Conservation (phyloP, 1,140 invertebrate species). For the Idris sp. region DNA sequence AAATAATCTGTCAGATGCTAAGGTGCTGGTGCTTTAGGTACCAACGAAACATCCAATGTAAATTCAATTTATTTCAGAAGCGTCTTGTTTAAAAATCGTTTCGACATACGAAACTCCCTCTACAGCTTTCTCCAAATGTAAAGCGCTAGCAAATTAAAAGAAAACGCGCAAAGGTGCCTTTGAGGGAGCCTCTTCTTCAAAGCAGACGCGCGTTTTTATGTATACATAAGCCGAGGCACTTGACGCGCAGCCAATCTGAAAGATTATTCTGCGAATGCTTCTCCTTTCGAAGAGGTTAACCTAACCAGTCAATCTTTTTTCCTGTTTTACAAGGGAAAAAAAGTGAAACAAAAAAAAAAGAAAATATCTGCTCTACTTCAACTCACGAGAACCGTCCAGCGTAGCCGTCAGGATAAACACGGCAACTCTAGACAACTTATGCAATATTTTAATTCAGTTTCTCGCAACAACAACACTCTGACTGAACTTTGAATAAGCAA, state of each 20-base stretch:
- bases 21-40: too few relatives aligned
- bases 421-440: slow-evolving; percentile 14
- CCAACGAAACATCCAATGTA: slow-evolving; percentile 18
- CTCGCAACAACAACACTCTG: slow-evolving; percentile 12
- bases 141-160: slow-evolving; percentile 26
- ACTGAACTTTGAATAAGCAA: slow-evolving; percentile 11
- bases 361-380: slow-evolving; percentile 43
- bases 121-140: too few relatives aligned
- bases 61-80: slow-evolving; percentile 6
- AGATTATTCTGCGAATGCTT: slow-evolving; percentile 48
- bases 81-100: slow-evolving; percentile 7
- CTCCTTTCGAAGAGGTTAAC: slow-evolving; percentile 53
- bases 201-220: too few relatives aligned
- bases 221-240: too few relatives aligned
- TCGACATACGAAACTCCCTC: slow-evolving; percentile 1
- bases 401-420: slow-evolving; percentile 7
- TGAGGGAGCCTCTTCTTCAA: slow-evolving; percentile 17
- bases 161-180: slow-evolving; percentile 10
- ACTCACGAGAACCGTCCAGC: slow-evolving; percentile 22
- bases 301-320: slow-evolving; percentile 56
- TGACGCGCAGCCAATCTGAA: slow-evolving; percentile 23
- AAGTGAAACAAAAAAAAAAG: slow-evolving; percentile 42
- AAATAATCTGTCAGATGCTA: slow-evolving; percentile 28
- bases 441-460: slow-evolving; percentile 35
- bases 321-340: slow-evolving; percentile 38